Percentiles rank a stretch among this genome's conserved stretches.
Evolutionary conservation across 2,113 vertebrate species (phyloP).

Genomic region (Archilochus colubris): DNA sequence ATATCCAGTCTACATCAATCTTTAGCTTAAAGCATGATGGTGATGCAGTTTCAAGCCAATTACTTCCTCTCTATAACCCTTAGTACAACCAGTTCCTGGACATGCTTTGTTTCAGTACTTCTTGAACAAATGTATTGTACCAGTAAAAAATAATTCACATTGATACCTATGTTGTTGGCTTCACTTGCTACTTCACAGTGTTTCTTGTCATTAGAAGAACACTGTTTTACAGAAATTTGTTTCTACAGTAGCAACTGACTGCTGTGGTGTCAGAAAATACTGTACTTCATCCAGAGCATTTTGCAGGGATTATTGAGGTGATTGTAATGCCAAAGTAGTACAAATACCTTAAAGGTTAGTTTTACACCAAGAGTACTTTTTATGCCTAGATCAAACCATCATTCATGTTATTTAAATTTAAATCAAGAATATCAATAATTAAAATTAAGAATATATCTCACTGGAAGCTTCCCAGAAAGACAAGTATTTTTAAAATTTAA

Average conservation of each 20-base stretch:
- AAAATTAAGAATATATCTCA: neutral
- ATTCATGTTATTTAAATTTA: neutral
- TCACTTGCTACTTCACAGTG: neutral
- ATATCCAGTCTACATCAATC: neutral
- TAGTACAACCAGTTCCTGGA: neutral
- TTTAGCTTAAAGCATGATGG: neutral
- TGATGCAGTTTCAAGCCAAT: neutral
- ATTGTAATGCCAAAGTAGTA: neutral
- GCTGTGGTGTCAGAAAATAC: neutral
- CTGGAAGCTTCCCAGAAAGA: neutral
- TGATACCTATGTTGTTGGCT: neutral
- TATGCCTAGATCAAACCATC: neutral
- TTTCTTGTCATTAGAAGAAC: neutral
- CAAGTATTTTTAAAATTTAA: neutral
- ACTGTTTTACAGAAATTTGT: neutral
- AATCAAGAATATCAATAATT: neutral
- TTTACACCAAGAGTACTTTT: neutral
- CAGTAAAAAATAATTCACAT: neutral
- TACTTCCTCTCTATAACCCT: neutral
- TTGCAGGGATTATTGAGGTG: neutral
- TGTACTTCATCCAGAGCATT: neutral
- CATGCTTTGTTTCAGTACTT: neutral
- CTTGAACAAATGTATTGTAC: neutral
- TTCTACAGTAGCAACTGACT: neutral
- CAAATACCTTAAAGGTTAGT: neutral